phyloP scores from a whole-genome alignment of 1,140 invertebrate species.

The Medauroidea extradentata region DNA sequence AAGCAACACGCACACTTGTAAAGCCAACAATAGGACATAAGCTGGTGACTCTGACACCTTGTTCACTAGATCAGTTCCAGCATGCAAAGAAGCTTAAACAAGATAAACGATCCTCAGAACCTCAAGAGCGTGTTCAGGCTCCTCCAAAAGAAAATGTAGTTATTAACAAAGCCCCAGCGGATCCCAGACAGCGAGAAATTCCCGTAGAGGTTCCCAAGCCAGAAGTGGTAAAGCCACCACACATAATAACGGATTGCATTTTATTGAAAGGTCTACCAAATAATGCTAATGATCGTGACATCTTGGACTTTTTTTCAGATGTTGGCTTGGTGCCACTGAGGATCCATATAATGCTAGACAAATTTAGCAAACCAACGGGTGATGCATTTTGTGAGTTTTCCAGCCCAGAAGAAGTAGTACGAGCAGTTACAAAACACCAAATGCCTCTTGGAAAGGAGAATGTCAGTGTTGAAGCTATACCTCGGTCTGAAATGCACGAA shows the following conservation, averaged over 20 bases:
- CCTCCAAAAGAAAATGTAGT: too few species aligned
- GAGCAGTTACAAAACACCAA: slow-evolving; percentile 67
- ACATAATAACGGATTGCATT: slow-evolving; percentile 54
- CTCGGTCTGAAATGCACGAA: slow-evolving; percentile 54
- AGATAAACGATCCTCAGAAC: not conserved
- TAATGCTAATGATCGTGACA: slow-evolving; percentile 66
- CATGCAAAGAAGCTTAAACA: slow-evolving; percentile 5
- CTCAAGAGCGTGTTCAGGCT: too few species aligned
- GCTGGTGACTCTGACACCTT: slow-evolving; percentile 5
- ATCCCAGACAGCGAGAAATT: too few species aligned
- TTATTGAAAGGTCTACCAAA: slow-evolving; percentile 70
- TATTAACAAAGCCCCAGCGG: too few species aligned
- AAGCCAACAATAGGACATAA: slow-evolving; percentile 52
- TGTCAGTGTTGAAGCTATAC: slow-evolving; percentile 61
- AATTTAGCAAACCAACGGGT: slow-evolving; percentile 63
- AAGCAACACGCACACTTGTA: slow-evolving; percentile 36
- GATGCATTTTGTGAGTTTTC: slow-evolving; percentile 84
- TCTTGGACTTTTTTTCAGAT: slow-evolving; percentile 74
- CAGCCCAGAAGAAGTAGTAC: slow-evolving; percentile 59
- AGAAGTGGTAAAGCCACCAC: slow-evolving; percentile 9
- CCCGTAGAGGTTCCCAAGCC: too few species aligned
- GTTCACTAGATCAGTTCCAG: not conserved
- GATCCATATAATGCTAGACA: slow-evolving; percentile 66
- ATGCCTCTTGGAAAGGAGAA: slow-evolving; percentile 57
- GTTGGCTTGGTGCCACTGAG: slow-evolving; percentile 67